These are phyloP conservation scores for Grallaria varia DNA, from an alignment of 2,113 vertebrate species.

Conservation along the genomic window DNA sequence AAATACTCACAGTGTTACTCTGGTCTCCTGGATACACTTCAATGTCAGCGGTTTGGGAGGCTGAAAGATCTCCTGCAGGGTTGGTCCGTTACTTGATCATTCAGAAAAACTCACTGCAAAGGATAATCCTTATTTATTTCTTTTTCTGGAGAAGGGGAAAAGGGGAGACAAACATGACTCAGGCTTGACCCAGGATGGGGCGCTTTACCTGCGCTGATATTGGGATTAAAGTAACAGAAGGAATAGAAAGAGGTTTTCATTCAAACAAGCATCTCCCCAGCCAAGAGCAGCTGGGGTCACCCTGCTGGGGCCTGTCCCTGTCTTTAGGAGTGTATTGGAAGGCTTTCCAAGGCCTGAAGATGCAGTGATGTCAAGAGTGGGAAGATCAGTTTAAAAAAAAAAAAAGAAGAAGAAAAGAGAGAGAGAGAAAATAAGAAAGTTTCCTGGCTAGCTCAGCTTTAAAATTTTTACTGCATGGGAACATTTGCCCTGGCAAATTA, in stretches of 20 bases:
- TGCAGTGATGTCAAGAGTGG: not conserved
- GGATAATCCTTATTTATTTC: not conserved
- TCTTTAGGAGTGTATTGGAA: not conserved
- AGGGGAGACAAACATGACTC: not conserved
- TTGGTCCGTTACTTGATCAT: not conserved
- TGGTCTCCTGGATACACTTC: slow-evolving; percentile 32
- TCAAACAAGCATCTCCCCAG: not conserved
- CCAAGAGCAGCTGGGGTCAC: not conserved
- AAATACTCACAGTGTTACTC: not conserved
- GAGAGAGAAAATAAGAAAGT: not conserved
- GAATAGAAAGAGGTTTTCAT: not conserved
- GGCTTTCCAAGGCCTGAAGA: not conserved
- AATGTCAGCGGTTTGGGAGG: slow-evolving; percentile 14
- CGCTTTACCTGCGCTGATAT: not conserved
- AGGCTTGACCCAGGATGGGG: not conserved
- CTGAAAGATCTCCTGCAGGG: not conserved
- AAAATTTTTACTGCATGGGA: not conserved
- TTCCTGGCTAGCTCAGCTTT: not conserved
- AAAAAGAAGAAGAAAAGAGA: not conserved
- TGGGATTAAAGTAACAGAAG: not conserved
- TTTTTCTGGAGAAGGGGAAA: not conserved
- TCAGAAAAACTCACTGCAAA: not conserved
- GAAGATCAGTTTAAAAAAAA: not conserved
- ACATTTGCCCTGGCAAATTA: not conserved
- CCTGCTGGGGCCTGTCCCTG: not conserved